Evolutionary conservation across 2,888 invertebrate species (phyloP).

Genomic region (Cylindroiulus punctatus): DNA sequence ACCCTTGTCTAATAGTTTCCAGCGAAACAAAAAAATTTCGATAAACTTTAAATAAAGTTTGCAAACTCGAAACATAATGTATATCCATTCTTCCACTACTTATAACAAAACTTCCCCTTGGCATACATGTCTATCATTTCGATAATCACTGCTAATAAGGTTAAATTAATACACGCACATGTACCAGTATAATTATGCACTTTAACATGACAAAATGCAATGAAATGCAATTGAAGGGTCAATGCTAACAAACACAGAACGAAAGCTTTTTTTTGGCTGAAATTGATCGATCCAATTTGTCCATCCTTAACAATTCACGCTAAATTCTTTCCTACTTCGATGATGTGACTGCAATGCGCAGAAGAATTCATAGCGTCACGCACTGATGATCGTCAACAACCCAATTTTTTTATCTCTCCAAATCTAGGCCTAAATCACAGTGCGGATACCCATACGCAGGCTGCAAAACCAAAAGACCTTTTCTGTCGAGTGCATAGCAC

Average conservation of each 20-base stretch:
- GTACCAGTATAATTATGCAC: background rate
- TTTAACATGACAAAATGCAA: background rate
- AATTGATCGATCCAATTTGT: background rate
- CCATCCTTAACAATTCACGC: background rate
- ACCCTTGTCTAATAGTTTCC: too few species aligned
- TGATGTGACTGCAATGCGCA: constrained; percentile 7
- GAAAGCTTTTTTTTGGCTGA: background rate
- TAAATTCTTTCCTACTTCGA: background rate
- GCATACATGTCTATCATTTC: too few species aligned
- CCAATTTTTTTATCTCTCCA: background rate
- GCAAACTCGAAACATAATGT: too few species aligned
- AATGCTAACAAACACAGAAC: background rate
- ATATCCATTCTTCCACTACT: too few species aligned
- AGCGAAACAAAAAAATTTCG: too few species aligned
- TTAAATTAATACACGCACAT: background rate
- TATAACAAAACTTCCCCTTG: too few species aligned
- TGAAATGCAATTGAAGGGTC: background rate
- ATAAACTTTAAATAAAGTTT: too few species aligned
- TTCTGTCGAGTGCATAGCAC: background rate
- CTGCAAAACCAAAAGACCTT: background rate
- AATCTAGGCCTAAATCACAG: constrained; percentile 6
- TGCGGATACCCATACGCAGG: background rate
- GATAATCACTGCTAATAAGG: too few species aligned
- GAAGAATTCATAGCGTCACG: constrained; percentile 27
- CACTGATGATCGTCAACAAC: constrained; percentile 27